These are phyloP conservation scores for Xiphias gladius DNA, from an alignment of 2,113 vertebrate genomes.

Conservation along the genomic window DNA sequence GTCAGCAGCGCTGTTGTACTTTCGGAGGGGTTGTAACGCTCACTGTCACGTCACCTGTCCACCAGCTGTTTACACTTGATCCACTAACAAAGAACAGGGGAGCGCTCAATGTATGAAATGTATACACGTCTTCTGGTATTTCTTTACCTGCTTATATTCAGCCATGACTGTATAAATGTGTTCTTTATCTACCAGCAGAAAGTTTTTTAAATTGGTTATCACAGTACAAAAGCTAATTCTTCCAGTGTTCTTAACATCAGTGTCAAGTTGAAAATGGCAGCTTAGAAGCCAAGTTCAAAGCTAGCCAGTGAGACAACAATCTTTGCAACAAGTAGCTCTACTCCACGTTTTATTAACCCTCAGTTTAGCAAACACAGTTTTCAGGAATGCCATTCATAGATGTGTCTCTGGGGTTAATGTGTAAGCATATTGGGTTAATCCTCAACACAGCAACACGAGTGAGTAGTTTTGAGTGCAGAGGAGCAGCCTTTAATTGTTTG, in stretches of 20 bases:
- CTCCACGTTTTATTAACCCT: slow-evolving; percentile 47
- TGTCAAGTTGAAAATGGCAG: slow-evolving; percentile 26
- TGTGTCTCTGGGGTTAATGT: slow-evolving; percentile 73
- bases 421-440: slow-evolving; percentile 79
- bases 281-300: slow-evolving; percentile 55
- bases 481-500: slow-evolving; percentile 83
- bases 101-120: neutral
- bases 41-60: slow-evolving; percentile 35
- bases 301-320: slow-evolving; percentile 10
- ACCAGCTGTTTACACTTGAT: slow-evolving; percentile 42
- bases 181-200: neutral
- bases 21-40: slow-evolving; percentile 21
- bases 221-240: neutral
- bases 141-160: neutral
- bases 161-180: neutral
- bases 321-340: slow-evolving; percentile 42
- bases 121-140: slow-evolving; percentile 11
- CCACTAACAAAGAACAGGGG: slow-evolving; percentile 10
- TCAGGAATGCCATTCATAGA: slow-evolving; percentile 70
- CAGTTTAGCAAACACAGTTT: slow-evolving; percentile 50
- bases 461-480: slow-evolving; percentile 76
- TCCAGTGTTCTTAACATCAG: neutral
- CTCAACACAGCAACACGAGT: slow-evolving; percentile 66
- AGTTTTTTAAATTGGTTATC: neutral
- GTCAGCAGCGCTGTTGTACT: slow-evolving; percentile 30